Evolutionary conservation across 2,888 invertebrate species (phyloP), one percentile per base, ranked within the genome.

Genomic region (Chalcosyrphus nemorum): DNA sequence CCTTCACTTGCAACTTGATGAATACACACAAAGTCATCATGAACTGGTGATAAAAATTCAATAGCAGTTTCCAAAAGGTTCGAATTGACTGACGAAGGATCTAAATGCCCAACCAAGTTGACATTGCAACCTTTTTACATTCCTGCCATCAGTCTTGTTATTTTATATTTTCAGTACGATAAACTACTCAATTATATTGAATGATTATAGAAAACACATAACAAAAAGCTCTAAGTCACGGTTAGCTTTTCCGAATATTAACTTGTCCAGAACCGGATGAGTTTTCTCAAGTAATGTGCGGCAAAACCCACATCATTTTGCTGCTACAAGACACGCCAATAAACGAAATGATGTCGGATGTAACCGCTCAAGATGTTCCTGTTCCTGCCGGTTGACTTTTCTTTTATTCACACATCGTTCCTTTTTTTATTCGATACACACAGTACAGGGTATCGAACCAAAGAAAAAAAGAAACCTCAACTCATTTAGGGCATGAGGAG

Each of bases 151-250:
- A 15, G 24, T 6, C 7, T 32, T 43, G 32, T 9, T 38, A 63
- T 32, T 19, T 43, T 27, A 32, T 63, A 52, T 56, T 47, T 47
- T n/a, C 38, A 35, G 43, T 38, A 70, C 32, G 54, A 63, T 70
- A 59, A 75, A 76, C 75, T 56, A 81, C 81, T 81, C 81, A 81
- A 81, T 81, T 81, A 81, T 70, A 70, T 65, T 57, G 81, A 70
- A 81, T 81, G 81, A 81, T 70, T 76, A n/a, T 43, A 41, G 63
- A 29, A 38, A 81, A 70, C 47, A n/a, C n/a, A 54, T 13, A 11
- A 17, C 24, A 43, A 61, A 29, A 32, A 32, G 6, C 50, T 56
- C 61, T 21, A 41, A 57, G 75, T 81, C 81, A 81, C 45, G 41
- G 76, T 29, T 50, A 63, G 75, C 61, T 76, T 70, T 76, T 35